Evolutionary conservation across 2,797 vertebrate genomes (phyloP).

Genomic region (Calcarius lapponicus): DNA sequence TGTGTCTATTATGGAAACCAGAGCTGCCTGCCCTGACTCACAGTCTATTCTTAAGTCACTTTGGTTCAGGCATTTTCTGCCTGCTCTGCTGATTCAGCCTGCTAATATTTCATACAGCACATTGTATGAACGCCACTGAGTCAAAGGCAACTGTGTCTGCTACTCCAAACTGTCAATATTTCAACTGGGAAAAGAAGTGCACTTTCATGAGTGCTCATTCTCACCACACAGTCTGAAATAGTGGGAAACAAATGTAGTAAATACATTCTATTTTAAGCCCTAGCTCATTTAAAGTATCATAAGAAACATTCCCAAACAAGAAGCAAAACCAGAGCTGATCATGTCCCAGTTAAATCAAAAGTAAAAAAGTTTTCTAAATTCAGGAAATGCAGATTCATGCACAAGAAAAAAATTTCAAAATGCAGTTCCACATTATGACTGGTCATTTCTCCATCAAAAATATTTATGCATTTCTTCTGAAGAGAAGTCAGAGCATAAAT

Average conservation of each 20-base stretch:
- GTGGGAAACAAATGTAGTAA: not conserved
- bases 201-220: not conserved
- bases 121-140: not conserved
- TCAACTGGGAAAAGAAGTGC: not conserved
- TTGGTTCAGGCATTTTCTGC: constrained; percentile 43
- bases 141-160: not conserved
- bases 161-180: not conserved
- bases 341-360: not conserved
- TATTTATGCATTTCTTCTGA: not conserved
- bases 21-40: constrained; percentile 35
- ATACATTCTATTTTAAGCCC: not conserved
- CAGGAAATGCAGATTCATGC: not conserved
- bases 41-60: constrained; percentile 43
- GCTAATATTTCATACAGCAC: constrained; percentile 28
- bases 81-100: constrained; percentile 35
- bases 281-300: not conserved
- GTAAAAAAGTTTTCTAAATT: not conserved
- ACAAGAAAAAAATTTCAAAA: not conserved
- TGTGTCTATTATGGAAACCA: constrained; percentile 53
- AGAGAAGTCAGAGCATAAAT: not conserved
- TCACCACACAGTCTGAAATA: not conserved
- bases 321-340: constrained; percentile 21
- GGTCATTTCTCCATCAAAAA: not conserved
- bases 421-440: not conserved
- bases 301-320: not conserved